Percentiles rank a stretch among this genome's conserved stretches.
These are phyloP conservation scores for Antrozous pallidus DNA, from an alignment of 2,797 vertebrate species.

Conservation along the genomic window DNA sequence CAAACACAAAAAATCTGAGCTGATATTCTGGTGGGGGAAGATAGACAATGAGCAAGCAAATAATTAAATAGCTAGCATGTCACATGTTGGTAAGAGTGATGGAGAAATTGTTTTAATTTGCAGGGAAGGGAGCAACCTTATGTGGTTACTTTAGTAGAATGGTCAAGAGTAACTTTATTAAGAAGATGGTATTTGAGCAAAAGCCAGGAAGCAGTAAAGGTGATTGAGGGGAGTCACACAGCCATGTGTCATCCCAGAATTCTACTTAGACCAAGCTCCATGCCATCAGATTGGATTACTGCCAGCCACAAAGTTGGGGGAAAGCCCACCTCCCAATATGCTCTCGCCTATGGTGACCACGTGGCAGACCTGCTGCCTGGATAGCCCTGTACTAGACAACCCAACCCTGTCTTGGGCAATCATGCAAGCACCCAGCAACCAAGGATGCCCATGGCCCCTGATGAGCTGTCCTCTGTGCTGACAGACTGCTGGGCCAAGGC, in stretches of 20 bases:
- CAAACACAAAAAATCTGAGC: background rate
- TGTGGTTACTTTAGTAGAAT: background rate
- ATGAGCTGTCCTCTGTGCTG: background rate
- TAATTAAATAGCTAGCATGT: background rate
- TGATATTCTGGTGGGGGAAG: background rate
- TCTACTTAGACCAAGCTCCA: background rate
- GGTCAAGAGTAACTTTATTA: background rate
- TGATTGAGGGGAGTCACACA: background rate
- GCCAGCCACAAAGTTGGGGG: accelerated
- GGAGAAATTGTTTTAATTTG: background rate
- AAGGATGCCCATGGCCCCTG: background rate
- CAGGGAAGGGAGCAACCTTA: background rate
- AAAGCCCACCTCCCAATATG: background rate
- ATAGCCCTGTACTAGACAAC: background rate
- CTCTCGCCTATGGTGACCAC: background rate
- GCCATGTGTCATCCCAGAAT: background rate
- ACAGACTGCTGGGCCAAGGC: background rate
- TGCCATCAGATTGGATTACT: background rate
- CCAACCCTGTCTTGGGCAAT: background rate
- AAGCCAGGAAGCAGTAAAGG: background rate
- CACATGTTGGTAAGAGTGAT: background rate
- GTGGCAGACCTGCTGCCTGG: too few relatives aligned
- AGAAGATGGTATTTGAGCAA: background rate
- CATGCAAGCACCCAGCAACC: background rate
- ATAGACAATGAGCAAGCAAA: background rate